phyloP scores from a whole-genome alignment of 1,140 invertebrate genomes.

The Nebria ingens region DNA sequence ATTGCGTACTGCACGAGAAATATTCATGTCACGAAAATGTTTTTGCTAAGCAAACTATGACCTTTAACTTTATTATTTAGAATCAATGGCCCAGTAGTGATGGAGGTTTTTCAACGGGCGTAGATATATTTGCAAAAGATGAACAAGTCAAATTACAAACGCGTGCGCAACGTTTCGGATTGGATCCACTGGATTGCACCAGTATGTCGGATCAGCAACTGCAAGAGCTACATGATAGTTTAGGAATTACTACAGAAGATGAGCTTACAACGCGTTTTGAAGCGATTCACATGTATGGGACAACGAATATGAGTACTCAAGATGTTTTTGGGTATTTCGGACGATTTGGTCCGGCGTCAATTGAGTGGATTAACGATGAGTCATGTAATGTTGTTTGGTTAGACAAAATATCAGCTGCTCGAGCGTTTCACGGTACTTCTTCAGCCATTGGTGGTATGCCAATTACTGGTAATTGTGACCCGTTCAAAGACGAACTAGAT shows the following conservation, averaged over 20 bases:
- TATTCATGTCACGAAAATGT: too few species aligned
- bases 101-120: constrained; percentile 42
- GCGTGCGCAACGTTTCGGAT: constrained; percentile 57
- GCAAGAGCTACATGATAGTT: constrained; percentile 52
- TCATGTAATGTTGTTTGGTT: constrained; percentile 74
- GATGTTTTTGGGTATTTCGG: constrained; percentile 71
- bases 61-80: constrained; percentile 28
- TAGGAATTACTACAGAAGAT: constrained; percentile 48
- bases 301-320: constrained; percentile 61
- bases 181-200: constrained; percentile 43
- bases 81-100: constrained; percentile 37
- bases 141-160: constrained; percentile 52
- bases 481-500: constrained; percentile 35
- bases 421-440: constrained; percentile 53
- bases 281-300: constrained; percentile 62
- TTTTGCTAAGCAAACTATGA: too few species aligned
- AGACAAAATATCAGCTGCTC: constrained; percentile 56
- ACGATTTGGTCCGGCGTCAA: constrained; percentile 56
- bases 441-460: constrained; percentile 38
- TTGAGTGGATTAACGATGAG: constrained; percentile 73
- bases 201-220: constrained; percentile 45
- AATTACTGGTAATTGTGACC: constrained; percentile 24
- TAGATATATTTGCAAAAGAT: constrained; percentile 51
- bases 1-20: too few species aligned
- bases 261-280: constrained; percentile 56